Base-by-base conservation (phyloP, 2,797 vertebrate genomes). In the Spea hammondii region DNA sequence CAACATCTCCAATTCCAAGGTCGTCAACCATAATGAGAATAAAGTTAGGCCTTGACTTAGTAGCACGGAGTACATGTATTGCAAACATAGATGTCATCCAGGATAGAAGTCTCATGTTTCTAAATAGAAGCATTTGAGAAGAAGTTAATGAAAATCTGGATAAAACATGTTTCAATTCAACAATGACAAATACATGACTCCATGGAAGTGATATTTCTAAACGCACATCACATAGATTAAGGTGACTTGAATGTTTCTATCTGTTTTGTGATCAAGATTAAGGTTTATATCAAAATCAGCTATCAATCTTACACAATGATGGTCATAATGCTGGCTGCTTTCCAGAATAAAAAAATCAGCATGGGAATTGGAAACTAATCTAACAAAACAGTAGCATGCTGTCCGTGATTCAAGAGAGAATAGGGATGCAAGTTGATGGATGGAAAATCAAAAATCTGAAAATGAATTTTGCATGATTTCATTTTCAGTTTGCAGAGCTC, bases 11-110 rank as follows among this genome's bases (percentile, higher is more conserved):
- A 5, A 97, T 95, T 80, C 96, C 96, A 8, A 98, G 88, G 90
- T 98, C 96, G 13, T 98, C 96, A 60, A 93, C 94, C 94, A 98
- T 93, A 79, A 97, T 85, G 76, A 98, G 85, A 69, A 98, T 79
- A 5, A 97, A 85, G 83, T 91, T 97, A 8, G 96, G 95, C 70
- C 76, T 86, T 2, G 85, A 65, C 12, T 47, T 6, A 0, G 0
- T 7, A 0, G 9, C 72, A 55, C 0, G 13, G 0, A 70, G 45
- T n/a, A 68, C 13, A 68, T 57, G 1, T 57, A 60, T 0, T 87
- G 83, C 50, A 48, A 77, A 46, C 89, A 74, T 48, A 86, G 54
- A n/a, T 89, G 53, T 1, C 80, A 66, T 10, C 17, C 69, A 17
- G 17, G 84, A 70, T 50, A 79, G 7, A 4, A 59, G 8, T 51